Evolutionary conservation across 2,113 vertebrate species (phyloP), one percentile per base, ranked within the genome.

Genomic region (Pardalotus punctatus): DNA sequence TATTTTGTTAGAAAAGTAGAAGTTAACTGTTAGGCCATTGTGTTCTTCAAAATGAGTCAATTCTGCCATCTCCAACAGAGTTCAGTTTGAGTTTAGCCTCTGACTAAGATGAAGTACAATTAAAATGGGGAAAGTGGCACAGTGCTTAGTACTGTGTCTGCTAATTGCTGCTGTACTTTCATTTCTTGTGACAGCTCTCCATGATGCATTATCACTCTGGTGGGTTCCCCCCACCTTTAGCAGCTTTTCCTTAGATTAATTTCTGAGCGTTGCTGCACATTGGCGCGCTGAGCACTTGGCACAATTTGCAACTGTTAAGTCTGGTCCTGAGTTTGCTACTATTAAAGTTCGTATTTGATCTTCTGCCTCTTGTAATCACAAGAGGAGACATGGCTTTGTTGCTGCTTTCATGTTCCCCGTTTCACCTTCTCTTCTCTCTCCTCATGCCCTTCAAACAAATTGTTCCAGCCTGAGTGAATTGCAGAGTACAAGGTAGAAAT

Each of bases 121-220:
- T 95, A 94, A 91, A 94, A 94, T 51, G 70, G 78, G 48, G 71
- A 80, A 67, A 81, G 85, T 45, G 35, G 86, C 76, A 91, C 86
- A 80, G 89, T 94, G 94, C 92, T 90, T 94, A 92, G 95, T 85
- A 91, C 81, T 66, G 83, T 69, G 86, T 74, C 95, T 96, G 77
- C 74, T 97, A 97, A 97, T 97, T 96, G 93, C 93, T 96, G 81
- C 71, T 71, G 79, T 94, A 90, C 90, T 97, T 96, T 96, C 88
- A 88, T 93, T 94, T 94, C 94, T 95, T 94, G 86, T 97, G 95
- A 96, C 96, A 96, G 93, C 84, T 95, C 91, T 94, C 92, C 60
- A n/a, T 66, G 94, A 94, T 93, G 69, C 91, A 91, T 96, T 97
- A 94, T 91, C 92, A 86, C 76, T 88, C 88, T 88, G 72, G 88